Conservation (phyloP, 2,888 invertebrate genomes). For the Melanostoma mellinum region DNA sequence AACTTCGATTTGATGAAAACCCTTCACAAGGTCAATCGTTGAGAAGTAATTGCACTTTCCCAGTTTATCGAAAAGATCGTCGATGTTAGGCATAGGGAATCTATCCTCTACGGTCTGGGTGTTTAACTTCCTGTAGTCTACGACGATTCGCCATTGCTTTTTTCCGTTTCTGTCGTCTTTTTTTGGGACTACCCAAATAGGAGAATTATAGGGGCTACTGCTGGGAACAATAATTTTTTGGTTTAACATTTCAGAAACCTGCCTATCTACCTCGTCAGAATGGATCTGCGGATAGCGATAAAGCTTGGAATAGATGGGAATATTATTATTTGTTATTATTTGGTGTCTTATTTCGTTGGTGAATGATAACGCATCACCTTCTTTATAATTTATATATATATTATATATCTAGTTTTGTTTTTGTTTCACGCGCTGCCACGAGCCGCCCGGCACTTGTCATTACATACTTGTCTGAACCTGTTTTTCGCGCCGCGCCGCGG, state of each 20-base stretch:
- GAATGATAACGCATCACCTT: conserved; percentile 10
- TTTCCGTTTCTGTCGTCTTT: conserved; percentile 2
- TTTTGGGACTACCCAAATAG: conserved; percentile 8
- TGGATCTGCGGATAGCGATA: conserved; percentile 23
- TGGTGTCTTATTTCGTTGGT: conserved; percentile 13
- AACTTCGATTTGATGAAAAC: too few relatives aligned
- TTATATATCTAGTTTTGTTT: too few relatives aligned
- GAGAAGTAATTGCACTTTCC: too few relatives aligned
- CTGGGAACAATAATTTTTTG: neutral
- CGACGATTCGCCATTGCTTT: conserved; percentile 17
- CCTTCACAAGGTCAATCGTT: too few relatives aligned
- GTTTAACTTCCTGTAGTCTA: neutral
- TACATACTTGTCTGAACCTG: too few relatives aligned
- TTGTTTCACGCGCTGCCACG: too few relatives aligned
- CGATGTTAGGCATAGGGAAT: conserved; percentile 74
- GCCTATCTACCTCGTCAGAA: conserved; percentile 22
- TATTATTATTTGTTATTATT: conserved; percentile 21
- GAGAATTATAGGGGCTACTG: conserved; percentile 5
- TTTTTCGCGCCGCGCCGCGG: too few relatives aligned
- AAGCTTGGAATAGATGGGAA: conserved; percentile 18
- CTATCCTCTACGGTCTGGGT: conserved; percentile 57
- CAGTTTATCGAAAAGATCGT: conserved; percentile 73
- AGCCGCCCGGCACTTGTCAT: too few relatives aligned
- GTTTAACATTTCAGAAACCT: conserved; percentile 10
- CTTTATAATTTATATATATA: too few relatives aligned